Conservation (phyloP, 2,113 vertebrate species). For the Leptocoma aspasia region DNA sequence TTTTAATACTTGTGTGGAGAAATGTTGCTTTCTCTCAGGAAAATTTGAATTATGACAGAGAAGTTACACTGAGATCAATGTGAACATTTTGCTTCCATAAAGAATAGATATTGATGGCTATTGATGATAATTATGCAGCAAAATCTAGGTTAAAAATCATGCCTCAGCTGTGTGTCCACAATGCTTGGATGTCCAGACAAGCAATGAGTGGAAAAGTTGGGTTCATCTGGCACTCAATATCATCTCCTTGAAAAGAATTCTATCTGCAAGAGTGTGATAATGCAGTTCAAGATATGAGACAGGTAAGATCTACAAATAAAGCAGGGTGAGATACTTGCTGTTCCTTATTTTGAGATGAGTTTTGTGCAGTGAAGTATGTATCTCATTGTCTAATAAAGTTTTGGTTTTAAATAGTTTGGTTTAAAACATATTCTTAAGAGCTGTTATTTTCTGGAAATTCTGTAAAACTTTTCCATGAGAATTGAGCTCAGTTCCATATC, state of each 20-base stretch:
- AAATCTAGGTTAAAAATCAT: not conserved
- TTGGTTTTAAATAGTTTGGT: not conserved
- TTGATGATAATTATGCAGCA: not conserved
- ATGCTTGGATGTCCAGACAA: not conserved
- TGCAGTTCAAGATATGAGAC: not conserved
- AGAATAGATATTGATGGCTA: not conserved
- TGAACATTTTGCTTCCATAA: not conserved
- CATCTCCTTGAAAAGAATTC: not conserved
- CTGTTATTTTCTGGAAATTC: not conserved
- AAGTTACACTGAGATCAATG: not conserved
- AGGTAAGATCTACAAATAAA: not conserved
- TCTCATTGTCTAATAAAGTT: not conserved
- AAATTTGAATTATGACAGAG: not conserved
- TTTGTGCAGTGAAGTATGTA: not conserved
- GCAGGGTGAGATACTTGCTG: not conserved
- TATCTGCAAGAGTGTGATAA: not conserved
- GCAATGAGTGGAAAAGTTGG: not conserved
- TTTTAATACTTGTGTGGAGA: not conserved
- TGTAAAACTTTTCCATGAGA: not conserved
- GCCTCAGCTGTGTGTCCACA: not conserved
- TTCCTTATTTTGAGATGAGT: not conserved
- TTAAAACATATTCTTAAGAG: not conserved
- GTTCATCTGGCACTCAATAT: not conserved
- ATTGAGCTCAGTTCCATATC: not conserved
- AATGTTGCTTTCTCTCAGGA: not conserved